Base-by-base conservation (phyloP, 2,888 invertebrate genomes). In the Rhagium mordax region DNA sequence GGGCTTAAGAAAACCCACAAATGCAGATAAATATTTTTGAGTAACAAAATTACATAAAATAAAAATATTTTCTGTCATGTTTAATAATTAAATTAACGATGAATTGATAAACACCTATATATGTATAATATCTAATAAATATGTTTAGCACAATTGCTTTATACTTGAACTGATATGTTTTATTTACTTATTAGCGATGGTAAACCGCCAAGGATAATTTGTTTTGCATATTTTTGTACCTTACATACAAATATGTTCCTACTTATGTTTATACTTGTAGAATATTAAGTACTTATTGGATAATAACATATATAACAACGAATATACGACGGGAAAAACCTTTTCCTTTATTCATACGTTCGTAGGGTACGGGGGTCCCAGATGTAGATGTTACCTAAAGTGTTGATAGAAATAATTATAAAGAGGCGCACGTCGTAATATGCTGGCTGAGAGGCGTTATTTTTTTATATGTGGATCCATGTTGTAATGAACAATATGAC, bases 141-240 rank as follows among this genome's bases (percentile, higher is more conserved):
- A 64, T 49, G 24, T 27, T 64, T 64, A 51, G 27, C 64, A 64
- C 64, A 49, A 18, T 27, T 47, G n/a, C 27, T 29, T 51, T 49
- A 18, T 51, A 64, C 47, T 47, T 24, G 64, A 61, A 10, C 15
- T 13, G 47, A 27, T 64, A 48, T 15, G 48, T 64, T 64, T 64
- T 64, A 64, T 64, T 64, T 64, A 48, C 64, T 15, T 64, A 64
- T 64, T 64, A 64, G 16, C 60, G 60, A 61, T 18, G 33, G 60
- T 61, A 47, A 61, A 64, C 64, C 64, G 49, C 64, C 64, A 64
- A 64, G 64, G 64, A 49, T 49, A 64, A 49, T 64, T 24, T 64
- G 64, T 51, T 64, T 64, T 64, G 64, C 49, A 64, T 49, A 29
- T 48, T 29, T 55, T 55, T 55, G 21, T 49, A 49, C 8, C 62